phyloP scores from a whole-genome alignment of 2,797 vertebrate genomes.

The Pachyuromys duprasi region DNA sequence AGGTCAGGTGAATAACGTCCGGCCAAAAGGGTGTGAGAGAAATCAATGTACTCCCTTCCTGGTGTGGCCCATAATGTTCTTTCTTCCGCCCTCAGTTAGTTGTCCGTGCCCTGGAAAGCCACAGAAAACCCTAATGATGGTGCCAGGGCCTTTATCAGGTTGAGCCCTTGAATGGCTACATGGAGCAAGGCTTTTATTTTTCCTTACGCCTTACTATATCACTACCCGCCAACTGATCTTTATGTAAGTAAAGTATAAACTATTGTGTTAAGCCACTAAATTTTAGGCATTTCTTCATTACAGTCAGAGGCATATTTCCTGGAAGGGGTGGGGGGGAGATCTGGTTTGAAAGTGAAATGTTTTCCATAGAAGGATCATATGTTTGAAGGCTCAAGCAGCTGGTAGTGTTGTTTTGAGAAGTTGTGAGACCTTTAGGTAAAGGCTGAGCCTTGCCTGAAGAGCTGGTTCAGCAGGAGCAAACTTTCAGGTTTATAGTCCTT shows the following conservation, averaged over 20 bases:
- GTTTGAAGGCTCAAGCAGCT: not conserved
- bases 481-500: not conserved
- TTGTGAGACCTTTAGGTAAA: not conserved
- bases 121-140: not conserved
- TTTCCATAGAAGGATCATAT: not conserved
- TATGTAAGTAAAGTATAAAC: not conserved
- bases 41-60: not conserved
- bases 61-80: too few species aligned
- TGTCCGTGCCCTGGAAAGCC: not conserved
- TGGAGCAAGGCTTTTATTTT: not conserved
- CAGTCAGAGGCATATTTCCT: not conserved
- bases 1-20: not conserved
- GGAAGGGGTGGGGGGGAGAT: not conserved
- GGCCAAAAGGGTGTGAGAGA: not conserved
- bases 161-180: not conserved
- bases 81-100: not conserved
- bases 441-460: not conserved
- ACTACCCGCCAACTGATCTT: not conserved
- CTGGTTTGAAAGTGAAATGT: not conserved
- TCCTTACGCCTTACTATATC: rapidly evolving
- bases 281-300: not conserved
- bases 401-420: not conserved
- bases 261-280: not conserved
- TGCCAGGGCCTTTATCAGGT: not conserved
- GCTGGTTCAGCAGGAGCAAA: not conserved